Evolutionary conservation across 2,888 invertebrate species (phyloP).

Genomic region (Leucophora obtusa): DNA sequence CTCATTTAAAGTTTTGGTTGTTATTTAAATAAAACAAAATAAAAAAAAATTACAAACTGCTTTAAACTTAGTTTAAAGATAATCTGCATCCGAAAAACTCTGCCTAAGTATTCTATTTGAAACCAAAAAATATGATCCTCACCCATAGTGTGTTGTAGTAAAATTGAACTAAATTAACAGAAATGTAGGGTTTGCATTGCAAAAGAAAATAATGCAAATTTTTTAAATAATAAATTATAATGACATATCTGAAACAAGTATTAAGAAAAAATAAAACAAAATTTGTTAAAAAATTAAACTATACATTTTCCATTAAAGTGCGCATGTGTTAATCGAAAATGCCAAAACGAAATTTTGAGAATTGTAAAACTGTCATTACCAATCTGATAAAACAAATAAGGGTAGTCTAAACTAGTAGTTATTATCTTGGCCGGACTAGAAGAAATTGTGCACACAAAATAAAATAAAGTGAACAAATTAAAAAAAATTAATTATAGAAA

Average conservation of each 20-base stretch:
- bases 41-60: too few species aligned
- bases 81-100: too few species aligned
- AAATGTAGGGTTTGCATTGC: neutral
- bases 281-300: too few species aligned
- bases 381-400: constrained; percentile 23
- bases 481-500: neutral
- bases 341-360: constrained; percentile 40
- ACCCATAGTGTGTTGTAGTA: too few species aligned
- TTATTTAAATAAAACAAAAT: too few species aligned
- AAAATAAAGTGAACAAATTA: neutral
- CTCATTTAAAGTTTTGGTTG: too few species aligned
- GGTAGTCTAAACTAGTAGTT: constrained; percentile 46
- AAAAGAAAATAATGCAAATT: neutral
- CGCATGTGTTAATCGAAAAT: constrained; percentile 31
- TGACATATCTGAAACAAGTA: neutral
- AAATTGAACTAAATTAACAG: neutral
- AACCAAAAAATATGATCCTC: too few species aligned
- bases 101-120: too few species aligned
- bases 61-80: too few species aligned
- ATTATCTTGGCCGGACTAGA: constrained; percentile 44
- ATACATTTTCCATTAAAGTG: neutral
- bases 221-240: too few species aligned
- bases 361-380: constrained; percentile 31
- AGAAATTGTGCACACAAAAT: constrained; percentile 34
- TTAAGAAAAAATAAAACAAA: neutral